A percentile compares a stretch with the other conserved stretches of the same genome.
Evolutionary conservation across 1,140 invertebrate genomes (phyloP).

Genomic region (Ceratosolen fusciceps): DNA sequence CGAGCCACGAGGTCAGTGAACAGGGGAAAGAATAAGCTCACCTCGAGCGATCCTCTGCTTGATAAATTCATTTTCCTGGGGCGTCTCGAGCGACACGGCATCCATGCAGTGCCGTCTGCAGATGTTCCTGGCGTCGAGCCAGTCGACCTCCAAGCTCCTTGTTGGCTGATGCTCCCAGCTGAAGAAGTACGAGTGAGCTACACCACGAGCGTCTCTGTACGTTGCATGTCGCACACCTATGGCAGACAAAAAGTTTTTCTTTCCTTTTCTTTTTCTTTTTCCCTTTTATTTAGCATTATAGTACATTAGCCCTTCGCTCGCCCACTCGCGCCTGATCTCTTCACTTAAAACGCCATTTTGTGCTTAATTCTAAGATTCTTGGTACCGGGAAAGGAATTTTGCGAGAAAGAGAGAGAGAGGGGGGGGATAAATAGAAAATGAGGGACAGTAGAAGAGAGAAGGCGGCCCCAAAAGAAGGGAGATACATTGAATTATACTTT

Average conservation of each 20-base stretch:
- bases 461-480: too few species aligned
- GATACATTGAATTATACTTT: too few species aligned
- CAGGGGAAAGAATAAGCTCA: constrained; percentile 46
- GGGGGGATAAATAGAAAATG: not conserved
- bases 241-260: not conserved
- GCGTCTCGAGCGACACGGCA: constrained; percentile 90
- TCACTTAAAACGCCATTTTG: not conserved
- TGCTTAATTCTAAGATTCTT: too few species aligned
- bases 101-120: constrained; percentile 94
- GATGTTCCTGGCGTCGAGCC: constrained; percentile 91
- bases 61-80: constrained; percentile 91
- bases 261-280: too few species aligned
- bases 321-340: not conserved
- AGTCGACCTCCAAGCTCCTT: constrained; percentile 88
- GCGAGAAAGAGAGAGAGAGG: not conserved
- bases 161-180: constrained; percentile 92
- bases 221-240: constrained; percentile 87
- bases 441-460: too few species aligned
- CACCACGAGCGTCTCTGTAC: constrained; percentile 87
- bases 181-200: constrained; percentile 93
- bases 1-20: not conserved
- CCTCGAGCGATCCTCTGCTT: constrained; percentile 85
- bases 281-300: not conserved
- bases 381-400: too few species aligned
- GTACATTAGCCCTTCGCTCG: not conserved